Conservation (phyloP, 2,797 vertebrate species). For the Falco cherrug region DNA sequence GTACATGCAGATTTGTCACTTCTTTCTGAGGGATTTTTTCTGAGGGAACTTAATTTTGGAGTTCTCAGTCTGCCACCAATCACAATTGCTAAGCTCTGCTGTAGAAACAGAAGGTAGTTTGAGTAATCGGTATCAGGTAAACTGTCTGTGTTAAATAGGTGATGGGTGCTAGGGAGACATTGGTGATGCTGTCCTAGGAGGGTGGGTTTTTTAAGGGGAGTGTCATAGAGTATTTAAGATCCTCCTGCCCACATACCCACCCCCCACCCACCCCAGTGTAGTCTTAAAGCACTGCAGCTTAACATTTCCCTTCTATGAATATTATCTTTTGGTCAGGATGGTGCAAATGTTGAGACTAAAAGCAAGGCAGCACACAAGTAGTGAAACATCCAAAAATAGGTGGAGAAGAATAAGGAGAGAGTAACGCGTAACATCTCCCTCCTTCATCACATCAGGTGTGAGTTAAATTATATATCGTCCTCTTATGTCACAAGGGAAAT, state of each 20-base stretch:
- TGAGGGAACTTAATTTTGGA: not conserved
- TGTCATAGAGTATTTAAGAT: not conserved
- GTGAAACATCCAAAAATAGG: not conserved
- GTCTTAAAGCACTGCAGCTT: not conserved
- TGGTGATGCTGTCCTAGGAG: not conserved
- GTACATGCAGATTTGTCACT: not conserved
- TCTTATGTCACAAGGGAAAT: not conserved
- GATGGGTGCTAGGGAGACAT: not conserved
- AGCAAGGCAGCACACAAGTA: not conserved
- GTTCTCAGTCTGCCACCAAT: not conserved
- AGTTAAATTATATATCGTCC: not conserved
- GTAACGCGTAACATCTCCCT: not conserved
- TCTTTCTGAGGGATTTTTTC: not conserved
- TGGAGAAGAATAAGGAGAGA: not conserved
- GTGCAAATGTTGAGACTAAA: not conserved
- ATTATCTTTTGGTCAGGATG: not conserved
- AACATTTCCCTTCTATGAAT: not conserved
- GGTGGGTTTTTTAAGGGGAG: not conserved
- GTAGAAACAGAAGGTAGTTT: not conserved
- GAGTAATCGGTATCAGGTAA: not conserved
- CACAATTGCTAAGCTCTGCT: not conserved
- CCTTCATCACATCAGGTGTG: not conserved
- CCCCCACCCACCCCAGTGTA: rapidly evolving
- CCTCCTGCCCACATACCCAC: not conserved
- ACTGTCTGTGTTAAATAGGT: not conserved